A percentile compares a stretch with the other conserved stretches of the same genome.
phyloP scores from a whole-genome alignment of 92 coral and sea anemone genomes.

The Paramuricea clavata region DNA sequence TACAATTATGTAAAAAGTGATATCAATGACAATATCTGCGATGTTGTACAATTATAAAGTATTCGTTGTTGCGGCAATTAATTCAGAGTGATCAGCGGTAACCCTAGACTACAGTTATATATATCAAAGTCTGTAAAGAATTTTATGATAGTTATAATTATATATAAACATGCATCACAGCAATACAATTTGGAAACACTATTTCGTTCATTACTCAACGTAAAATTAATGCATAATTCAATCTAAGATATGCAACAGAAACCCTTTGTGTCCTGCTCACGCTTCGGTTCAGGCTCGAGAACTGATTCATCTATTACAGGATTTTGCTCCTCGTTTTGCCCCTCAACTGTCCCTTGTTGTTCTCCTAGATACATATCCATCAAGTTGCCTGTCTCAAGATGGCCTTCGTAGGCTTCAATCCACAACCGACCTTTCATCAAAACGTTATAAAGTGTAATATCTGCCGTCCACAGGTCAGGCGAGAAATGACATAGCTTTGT shows the following conservation, averaged over 20 bases:
- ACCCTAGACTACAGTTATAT: no score
- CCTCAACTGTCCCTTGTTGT: not conserved
- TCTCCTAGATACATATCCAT: conserved; percentile 34
- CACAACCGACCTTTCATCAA: conserved; percentile 57
- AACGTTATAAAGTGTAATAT: conserved; percentile 46
- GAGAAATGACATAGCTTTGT: conserved; percentile 49
- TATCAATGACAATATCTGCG: no score
- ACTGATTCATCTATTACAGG: not conserved
- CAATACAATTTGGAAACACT: no score
- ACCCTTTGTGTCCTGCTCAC: not conserved
- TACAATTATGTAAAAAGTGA: no score
- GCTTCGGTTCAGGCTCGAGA: no score
- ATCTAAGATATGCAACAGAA: not conserved
- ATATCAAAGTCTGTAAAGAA: no score
- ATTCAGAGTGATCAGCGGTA: no score
- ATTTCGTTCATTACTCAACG: no score
- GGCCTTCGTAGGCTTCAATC: conserved; percentile 64
- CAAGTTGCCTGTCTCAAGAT: conserved; percentile 29
- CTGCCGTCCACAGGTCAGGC: conserved; percentile 41
- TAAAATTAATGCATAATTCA: not conserved
- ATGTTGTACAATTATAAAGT: no score
- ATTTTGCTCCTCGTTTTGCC: not conserved
- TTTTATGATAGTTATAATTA: no score
- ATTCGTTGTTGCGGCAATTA: no score
- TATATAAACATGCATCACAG: no score